Base-by-base conservation (phyloP, 2,113 vertebrate genomes). In the Archocentrus centrarchus region DNA sequence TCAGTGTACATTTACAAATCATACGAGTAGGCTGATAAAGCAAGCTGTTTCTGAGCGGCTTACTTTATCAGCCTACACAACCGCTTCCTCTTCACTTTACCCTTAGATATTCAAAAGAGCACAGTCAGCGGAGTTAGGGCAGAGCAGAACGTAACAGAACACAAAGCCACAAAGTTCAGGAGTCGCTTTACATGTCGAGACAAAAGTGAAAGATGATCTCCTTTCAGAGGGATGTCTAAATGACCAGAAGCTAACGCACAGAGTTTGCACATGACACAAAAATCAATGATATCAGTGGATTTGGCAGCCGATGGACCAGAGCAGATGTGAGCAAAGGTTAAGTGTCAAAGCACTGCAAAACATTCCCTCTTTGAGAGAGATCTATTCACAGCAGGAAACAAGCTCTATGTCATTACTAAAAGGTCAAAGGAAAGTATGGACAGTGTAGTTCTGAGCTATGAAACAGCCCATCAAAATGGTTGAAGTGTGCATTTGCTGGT, bases 281-380 rank as follows among this genome's bases (percentile, higher is more conserved):
- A 88, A 88, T 93, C 91, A 80, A 89, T 92, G 79, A 39, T 55
- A 87, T 87, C 79, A 82, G 89, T 81, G 59, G 81, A 77, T 86
- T 75, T 84, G 85, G 87, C 84, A 87, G 87, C 82, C 17, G 32
- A 53, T 57, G 78, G 62, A 79, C 32, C 53, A 1, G 24, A 86
- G 86, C 90, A 89, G 88, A 88, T 86, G 89, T 83, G 58, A 88
- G 92, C 79, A 91, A 93, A 93, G 91, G 91, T 92, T 80, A 92
- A 82, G 79, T 86, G 92, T 91, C 91, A 92, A 90, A 83, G 84
- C 84, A 63, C 13, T 2, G 86, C 84, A 79, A 83, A 86, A 88
- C 85, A 81, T 84, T 81, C 20, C 15, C 82, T 53, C 11, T n/a
- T 68, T 83, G 85, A 89, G 75, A 81, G 81, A 84, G 88, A 89